Evolutionary conservation across 2,888 invertebrate species (phyloP).

Genomic region (Himalopsyche japonica): DNA sequence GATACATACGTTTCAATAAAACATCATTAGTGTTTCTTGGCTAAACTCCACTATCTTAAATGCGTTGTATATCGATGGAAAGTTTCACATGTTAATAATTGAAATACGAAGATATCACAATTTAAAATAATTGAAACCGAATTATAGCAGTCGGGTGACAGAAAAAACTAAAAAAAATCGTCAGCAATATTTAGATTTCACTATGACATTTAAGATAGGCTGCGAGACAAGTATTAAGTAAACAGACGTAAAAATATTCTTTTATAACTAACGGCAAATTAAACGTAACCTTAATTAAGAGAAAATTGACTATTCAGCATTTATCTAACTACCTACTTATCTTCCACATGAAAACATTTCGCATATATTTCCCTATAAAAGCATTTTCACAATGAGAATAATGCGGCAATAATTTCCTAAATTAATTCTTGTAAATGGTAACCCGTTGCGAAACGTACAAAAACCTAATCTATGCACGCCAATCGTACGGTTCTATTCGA

Average conservation of each 20-base stretch:
- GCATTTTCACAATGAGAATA: conserved; percentile 23
- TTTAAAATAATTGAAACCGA: not conserved
- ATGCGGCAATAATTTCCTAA: conserved; percentile 27
- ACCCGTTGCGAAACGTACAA: conserved; percentile 37
- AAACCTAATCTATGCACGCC: conserved; percentile 22
- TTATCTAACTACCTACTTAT: conserved; percentile 36
- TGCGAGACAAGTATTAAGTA: conserved; percentile 28
- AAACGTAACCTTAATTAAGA: conserved; percentile 29
- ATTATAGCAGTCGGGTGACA: not conserved
- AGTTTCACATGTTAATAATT: conserved; percentile 14
- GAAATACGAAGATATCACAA: conserved; percentile 25
- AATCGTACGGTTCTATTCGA: not conserved
- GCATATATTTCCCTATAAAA: conserved; percentile 23
- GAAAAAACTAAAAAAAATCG: not conserved
- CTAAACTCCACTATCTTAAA: conserved; percentile 13
- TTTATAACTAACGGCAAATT: conserved; percentile 32
- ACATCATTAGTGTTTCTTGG: not conserved
- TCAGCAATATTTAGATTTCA: not conserved
- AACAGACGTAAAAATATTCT: conserved; percentile 23
- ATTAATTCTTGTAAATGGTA: conserved; percentile 31
- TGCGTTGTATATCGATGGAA: conserved; percentile 15
- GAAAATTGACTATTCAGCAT: conserved; percentile 40
- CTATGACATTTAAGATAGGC: conserved; percentile 24
- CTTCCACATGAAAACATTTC: conserved; percentile 16
- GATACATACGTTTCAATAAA: not conserved